Conservation (phyloP, 2,797 vertebrate species). For the Dallia pectoralis region DNA sequence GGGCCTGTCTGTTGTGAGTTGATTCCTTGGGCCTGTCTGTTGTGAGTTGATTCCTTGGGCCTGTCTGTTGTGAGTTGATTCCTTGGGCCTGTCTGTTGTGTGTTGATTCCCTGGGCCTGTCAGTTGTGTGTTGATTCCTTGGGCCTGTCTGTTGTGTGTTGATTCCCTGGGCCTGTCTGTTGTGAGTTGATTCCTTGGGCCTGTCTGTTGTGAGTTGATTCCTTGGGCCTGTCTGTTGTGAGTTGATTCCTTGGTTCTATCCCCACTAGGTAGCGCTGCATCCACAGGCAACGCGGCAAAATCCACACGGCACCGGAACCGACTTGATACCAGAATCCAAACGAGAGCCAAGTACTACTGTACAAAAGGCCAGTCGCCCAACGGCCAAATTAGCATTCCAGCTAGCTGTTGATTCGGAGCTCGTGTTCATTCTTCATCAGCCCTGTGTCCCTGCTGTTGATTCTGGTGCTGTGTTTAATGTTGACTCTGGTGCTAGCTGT, state of each 20-base stretch:
- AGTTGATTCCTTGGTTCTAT: background rate
- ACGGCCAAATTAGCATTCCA: too few species aligned
- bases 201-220: background rate
- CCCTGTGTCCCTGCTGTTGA: constrained; percentile 52
- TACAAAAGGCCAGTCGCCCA: too few species aligned
- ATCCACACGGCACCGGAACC: too few species aligned
- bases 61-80: too few species aligned
- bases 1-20: too few species aligned
- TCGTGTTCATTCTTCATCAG: background rate
- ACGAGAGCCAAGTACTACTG: too few species aligned
- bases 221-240: background rate
- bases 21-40: background rate
- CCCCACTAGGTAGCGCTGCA: background rate
- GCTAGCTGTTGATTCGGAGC: background rate
- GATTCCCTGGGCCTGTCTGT: background rate
- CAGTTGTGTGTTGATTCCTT: too few species aligned
- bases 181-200: background rate
- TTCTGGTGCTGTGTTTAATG: constrained; percentile 52
- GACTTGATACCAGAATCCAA: too few species aligned
- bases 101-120: background rate
- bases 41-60: background rate
- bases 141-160: background rate
- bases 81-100: background rate
- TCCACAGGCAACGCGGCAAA: too few species aligned
- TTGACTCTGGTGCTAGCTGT: constrained; percentile 64